Evolutionary conservation across 2,113 vertebrate species (phyloP), one percentile per base, ranked within the genome.

Genomic region (Brachionichthys hirsutus): DNA sequence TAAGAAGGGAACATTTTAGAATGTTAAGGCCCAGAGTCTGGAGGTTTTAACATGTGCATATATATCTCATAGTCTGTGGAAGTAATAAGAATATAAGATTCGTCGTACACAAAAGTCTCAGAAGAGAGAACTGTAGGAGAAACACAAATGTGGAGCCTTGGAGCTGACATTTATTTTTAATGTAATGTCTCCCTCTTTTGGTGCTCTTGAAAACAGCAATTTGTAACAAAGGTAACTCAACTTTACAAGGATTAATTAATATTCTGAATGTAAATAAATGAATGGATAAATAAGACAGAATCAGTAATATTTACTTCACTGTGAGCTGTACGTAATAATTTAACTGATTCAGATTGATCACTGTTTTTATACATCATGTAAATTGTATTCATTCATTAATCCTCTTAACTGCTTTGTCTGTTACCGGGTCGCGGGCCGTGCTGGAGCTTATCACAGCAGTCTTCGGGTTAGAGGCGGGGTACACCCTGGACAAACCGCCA

Each of bases 151-250:
- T 16, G 51, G 12, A 67, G 55, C 49, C 55, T 46, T 50, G 24
- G 48, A 24, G 8, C 17, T 24, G 5, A 18, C 48, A 6, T 30
- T 58, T 36, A 73, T 86, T 82, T 50, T 15, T 75, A 66, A 82
- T 64, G 70, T 52, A 76, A 89, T 82, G 83, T 87, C 85, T 69
- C 89, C 89, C 85, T 84, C 89, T 87, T 83, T 81, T 86, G 89
- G 77, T 30, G 15, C 38, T 45, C 46, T 18, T 36, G 4, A 56
- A 52, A 45, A 9, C 17, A 52, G 9, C 9, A 10, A 38, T 38
- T 3, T 12, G 8, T 6, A 38, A 12, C 12, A 12, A 38, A 38
- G 12, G 1, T 1, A 38, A 10, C 6, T 38, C 9, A 38, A 3
- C 9, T 38, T 38, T 1, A 38, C 3, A 38, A 3, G 36, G 8